These are phyloP conservation scores for Agrilus mali DNA, from an alignment of 2,888 invertebrate genomes.

Conservation along the genomic window DNA sequence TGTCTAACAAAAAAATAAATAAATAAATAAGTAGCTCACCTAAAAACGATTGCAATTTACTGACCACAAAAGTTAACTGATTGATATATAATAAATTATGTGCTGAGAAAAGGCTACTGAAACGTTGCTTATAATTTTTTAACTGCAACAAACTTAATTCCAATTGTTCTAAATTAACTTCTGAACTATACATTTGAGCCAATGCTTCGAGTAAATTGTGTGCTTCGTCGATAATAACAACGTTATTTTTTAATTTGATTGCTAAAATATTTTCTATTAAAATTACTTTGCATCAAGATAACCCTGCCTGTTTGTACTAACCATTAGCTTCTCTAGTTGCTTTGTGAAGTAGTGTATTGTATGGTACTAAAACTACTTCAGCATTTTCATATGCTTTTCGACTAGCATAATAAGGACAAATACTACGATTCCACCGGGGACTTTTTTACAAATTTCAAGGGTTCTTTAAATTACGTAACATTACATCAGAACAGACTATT, in stretches of 20 bases:
- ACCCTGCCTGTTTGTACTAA: slow-evolving; percentile 12
- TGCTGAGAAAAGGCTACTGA: slow-evolving; percentile 60
- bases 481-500: no score
- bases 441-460: no score
- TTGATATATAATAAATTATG: slow-evolving; percentile 69
- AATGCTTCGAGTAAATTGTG: slow-evolving; percentile 91
- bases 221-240: slow-evolving; percentile 90
- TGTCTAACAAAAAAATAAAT: slow-evolving; percentile 5
- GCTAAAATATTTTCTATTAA: slow-evolving; percentile 22
- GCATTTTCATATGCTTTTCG: slow-evolving; percentile 72
- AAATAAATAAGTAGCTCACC: slow-evolving; percentile 29
- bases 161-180: slow-evolving; percentile 55
- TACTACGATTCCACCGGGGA: no score
- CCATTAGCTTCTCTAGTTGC: slow-evolving; percentile 62
- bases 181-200: slow-evolving; percentile 71
- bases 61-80: slow-evolving; percentile 68
- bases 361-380: slow-evolving; percentile 67
- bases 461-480: slow-evolving; percentile 22
- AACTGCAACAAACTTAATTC: slow-evolving; percentile 51
- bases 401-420: slow-evolving; percentile 90
- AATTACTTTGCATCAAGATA: no score
- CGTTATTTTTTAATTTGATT: slow-evolving; percentile 55
- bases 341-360: slow-evolving; percentile 69
- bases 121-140: slow-evolving; percentile 59
- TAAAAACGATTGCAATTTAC: slow-evolving; percentile 45